A percentile compares a stretch with the other conserved stretches of the same genome.
Evolutionary conservation across 2,888 invertebrate genomes (phyloP).

Genomic region (Neuroscelio doddi): DNA sequence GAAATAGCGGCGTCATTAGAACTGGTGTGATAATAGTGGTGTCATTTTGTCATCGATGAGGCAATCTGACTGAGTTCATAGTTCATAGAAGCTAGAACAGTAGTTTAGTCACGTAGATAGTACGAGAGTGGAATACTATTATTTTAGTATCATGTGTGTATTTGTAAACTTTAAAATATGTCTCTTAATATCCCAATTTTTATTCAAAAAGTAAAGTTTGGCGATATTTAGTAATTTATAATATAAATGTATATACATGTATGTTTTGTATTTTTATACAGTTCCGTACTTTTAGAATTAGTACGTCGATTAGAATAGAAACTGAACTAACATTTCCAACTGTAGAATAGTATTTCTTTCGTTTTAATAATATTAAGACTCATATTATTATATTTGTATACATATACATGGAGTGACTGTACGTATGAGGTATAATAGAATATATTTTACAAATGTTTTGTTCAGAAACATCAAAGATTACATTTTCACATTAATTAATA

Average conservation of each 20-base stretch:
- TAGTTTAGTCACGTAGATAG: constrained; percentile 65
- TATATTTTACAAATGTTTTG: too few species aligned
- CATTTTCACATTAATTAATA: constrained; percentile 1
- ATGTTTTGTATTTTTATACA: constrained; percentile 32
- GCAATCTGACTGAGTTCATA: constrained; percentile 48
- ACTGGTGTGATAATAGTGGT: constrained; percentile 45
- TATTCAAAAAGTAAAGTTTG: constrained; percentile 39
- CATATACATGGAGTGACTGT: too few species aligned
- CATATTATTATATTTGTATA: too few species aligned
- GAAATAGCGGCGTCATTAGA: constrained; percentile 48
- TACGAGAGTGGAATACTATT: constrained; percentile 58
- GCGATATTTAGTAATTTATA: constrained; percentile 38
- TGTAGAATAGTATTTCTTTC: constrained; percentile 51
- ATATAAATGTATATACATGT: constrained; percentile 40
- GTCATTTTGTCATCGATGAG: constrained; percentile 43
- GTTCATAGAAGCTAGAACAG: constrained; percentile 53
- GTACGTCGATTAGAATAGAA: constrained; percentile 53
- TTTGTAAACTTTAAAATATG: constrained; percentile 40
- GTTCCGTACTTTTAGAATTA: constrained; percentile 47
- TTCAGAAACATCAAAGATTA: too few species aligned
- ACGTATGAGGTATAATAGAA: too few species aligned
- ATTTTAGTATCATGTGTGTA: constrained; percentile 53
- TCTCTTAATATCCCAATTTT: constrained; percentile 37
- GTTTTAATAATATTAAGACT: constrained; percentile 15
- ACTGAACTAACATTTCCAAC: constrained; percentile 41